Evolutionary conservation across 2,113 vertebrate genomes (phyloP).

Genomic region (Caretta caretta): DNA sequence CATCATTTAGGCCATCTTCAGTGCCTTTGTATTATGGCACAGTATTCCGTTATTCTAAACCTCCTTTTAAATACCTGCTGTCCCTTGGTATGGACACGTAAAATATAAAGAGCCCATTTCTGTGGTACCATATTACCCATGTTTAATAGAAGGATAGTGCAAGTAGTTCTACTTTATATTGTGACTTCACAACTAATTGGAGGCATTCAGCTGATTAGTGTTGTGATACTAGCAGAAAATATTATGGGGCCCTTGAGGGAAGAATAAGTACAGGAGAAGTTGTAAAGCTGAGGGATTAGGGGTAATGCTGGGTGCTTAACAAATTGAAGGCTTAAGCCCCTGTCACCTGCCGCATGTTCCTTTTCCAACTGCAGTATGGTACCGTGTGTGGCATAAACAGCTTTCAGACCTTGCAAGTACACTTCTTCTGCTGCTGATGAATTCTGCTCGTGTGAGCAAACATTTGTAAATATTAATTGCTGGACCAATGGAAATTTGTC

Average conservation of each 20-base stretch:
- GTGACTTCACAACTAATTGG: neutral
- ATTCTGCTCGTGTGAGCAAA: neutral
- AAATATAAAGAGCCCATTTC: neutral
- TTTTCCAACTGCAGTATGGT: neutral
- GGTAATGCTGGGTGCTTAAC: fast-evolving
- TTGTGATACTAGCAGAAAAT: neutral
- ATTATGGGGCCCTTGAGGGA: neutral
- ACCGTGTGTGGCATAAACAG: neutral
- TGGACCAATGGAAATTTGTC: neutral
- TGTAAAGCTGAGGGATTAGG: neutral
- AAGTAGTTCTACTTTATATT: neutral
- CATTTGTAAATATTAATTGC: neutral
- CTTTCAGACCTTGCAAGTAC: neutral
- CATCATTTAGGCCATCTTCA: neutral
- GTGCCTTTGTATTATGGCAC: neutral
- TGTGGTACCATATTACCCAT: neutral
- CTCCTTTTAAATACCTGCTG: neutral
- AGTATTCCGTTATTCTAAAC: neutral
- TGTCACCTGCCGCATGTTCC: fast-evolving
- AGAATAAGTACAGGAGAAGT: neutral
- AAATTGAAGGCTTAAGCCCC: neutral
- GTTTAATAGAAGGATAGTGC: neutral
- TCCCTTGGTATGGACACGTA: neutral
- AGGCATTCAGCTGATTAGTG: neutral
- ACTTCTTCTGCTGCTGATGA: neutral